Evolutionary conservation across 2,888 invertebrate genomes (phyloP), one percentile per base, ranked within the genome.

Genomic region (Himalopsyche japonica): DNA sequence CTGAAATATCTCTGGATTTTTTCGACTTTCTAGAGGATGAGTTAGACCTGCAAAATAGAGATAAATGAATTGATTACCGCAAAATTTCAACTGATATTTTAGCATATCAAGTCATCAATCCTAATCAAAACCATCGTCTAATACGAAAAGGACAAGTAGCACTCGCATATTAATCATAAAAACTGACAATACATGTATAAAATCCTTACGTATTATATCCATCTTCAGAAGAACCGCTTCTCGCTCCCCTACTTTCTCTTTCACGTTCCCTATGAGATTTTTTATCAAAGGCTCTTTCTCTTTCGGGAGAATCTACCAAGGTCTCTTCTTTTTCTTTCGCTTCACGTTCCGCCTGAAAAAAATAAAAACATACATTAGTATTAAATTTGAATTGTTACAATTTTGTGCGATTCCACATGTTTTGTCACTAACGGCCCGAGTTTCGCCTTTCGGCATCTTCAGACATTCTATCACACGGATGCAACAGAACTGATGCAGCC

Each of bases 1-100:
- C 85, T 1, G 92, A 91, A 0, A 90, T 89, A 80, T 92, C 92
- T 37, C 91, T 89, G 0, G 92, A 92, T 43, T 92, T 92, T 88
- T 92, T 92, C 0, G 92, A 92, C 86, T 92, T 92, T 87, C 90
- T 92, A 1, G 92, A 91, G 8, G 91, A 89, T n/a, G 88, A 88
- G 79, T 90, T 91, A 88, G 89, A 80, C 27, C 86, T 85, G 37
- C 43, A 80, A 80, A 43, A 24, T 7, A 7, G 37, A 6, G 3
- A 47, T 30, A 27, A 15, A 70, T 70, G n/a, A 64, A 24, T 15
- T 1, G 18, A 37, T 37, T 64, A 64, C 27, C 7, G 24, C 20
- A 20, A 3, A 12, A 8, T n/a, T n/a, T n/a, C n/a, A n/a, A 6
- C 2, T 37, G 10, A 10, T 37, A 8, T 37, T 8, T 10, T 10